Conservation (phyloP, 1,140 invertebrate genomes). For the Caenorhabditis latens region DNA sequence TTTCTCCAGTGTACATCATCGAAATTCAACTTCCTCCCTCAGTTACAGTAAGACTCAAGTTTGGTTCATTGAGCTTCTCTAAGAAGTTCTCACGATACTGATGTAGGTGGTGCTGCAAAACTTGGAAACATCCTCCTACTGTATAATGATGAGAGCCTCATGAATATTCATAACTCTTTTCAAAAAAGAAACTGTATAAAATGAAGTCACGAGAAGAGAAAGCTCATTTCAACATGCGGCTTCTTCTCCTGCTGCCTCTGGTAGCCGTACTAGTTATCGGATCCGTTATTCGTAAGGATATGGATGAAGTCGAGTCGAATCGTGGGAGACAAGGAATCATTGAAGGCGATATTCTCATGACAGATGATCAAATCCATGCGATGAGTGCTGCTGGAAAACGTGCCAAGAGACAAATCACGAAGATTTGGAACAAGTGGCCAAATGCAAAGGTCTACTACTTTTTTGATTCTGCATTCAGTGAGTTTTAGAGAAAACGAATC, state of each 20-base stretch:
- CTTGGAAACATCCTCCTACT: background rate
- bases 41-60: too few relatives aligned
- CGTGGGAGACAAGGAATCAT: background rate
- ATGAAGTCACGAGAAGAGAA: background rate
- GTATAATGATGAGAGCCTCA: constrained; percentile 1
- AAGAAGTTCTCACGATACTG: too few relatives aligned
- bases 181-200: background rate
- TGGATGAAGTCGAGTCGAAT: constrained; percentile 25
- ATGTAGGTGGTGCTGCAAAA: background rate
- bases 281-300: constrained; percentile 19
- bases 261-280: background rate
- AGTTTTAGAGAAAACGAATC: background rate
- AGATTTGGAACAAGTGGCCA: constrained; percentile 27
- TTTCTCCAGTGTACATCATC: too few relatives aligned
- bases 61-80: background rate
- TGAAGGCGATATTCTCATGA: constrained; percentile 26
- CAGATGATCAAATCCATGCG: background rate
- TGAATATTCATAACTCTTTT: background rate
- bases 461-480: constrained; percentile 3
- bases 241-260: background rate
- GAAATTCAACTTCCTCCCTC: too few relatives aligned
- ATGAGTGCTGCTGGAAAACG: background rate
- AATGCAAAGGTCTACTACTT: constrained; percentile 14
- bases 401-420: constrained; percentile 22
- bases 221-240: background rate